Evolutionary conservation across 1,140 invertebrate species (phyloP).

Genomic region (Monomorium pharaonis): DNA sequence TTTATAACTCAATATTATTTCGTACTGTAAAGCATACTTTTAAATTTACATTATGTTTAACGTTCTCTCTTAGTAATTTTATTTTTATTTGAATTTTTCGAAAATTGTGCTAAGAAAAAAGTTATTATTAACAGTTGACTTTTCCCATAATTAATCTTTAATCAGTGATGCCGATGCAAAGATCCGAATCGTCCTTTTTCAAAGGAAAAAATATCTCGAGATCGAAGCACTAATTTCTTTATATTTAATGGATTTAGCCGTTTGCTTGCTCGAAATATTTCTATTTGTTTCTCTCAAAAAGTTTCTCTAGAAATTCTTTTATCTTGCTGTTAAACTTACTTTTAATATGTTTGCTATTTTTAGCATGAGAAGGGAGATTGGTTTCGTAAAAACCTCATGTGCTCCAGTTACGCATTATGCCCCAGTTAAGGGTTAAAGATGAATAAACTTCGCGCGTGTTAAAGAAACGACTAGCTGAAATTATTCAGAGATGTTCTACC

Average conservation of each 20-base stretch:
- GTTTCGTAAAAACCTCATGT: slow-evolving; percentile 5
- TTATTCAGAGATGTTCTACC: neutral
- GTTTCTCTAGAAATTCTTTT: neutral
- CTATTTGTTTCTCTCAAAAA: neutral
- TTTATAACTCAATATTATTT: neutral
- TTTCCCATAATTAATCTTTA: slow-evolving; percentile 9
- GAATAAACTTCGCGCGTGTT: neutral
- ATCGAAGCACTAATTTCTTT: neutral
- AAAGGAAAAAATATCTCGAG: neutral
- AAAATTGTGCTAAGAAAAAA: neutral
- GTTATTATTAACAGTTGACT: neutral
- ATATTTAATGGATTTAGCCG: neutral
- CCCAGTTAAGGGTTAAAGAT: slow-evolving; percentile 39
- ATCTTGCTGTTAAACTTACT: neutral
- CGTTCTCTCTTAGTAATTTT: too few species aligned
- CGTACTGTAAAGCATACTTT: neutral
- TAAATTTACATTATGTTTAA: too few species aligned
- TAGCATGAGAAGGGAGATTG: slow-evolving; percentile 8
- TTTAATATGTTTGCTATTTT: slow-evolving; percentile 21
- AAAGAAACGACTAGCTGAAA: neutral
- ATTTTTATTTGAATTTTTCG: neutral
- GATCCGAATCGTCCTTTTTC: neutral
- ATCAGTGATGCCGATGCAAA: neutral
- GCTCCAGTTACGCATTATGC: slow-evolving; percentile 35
- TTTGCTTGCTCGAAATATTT: neutral